Conservation (phyloP, 2,888 invertebrate species). For the Meiosimyza platycephala region DNA sequence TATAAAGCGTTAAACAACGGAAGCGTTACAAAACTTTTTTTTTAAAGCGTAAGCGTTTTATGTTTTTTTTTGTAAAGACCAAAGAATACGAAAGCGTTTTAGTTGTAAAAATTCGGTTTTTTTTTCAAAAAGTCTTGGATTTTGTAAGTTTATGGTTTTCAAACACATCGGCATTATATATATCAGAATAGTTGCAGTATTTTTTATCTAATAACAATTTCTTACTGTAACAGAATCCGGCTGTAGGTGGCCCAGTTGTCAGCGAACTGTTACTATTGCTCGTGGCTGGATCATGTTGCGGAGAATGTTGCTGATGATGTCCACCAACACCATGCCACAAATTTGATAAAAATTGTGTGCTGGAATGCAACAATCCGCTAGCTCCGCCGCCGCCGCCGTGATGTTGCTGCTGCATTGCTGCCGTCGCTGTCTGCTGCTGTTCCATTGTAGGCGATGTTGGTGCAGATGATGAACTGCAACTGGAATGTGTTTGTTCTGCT, state of each 20-base stretch:
- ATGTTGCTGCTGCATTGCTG: not conserved
- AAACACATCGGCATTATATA: not conserved
- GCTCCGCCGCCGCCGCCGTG: conserved; percentile 37
- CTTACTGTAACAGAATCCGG: conserved; percentile 43
- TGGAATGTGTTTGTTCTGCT: conserved; percentile 41
- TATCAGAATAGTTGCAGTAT: not conserved
- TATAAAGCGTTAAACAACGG: conserved; percentile 1
- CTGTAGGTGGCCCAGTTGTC: not conserved
- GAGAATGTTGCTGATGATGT: conserved; percentile 59
- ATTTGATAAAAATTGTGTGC: conserved; percentile 75
- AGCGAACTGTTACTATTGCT: conserved; percentile 37
- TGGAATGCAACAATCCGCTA: conserved; percentile 67
- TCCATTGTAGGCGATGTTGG: conserved; percentile 56
- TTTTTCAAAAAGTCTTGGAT: not conserved
- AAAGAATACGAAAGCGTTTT: conserved; percentile 3
- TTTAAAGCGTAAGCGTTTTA: not conserved
- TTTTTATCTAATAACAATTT: not conserved
- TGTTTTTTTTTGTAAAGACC: too few species aligned
- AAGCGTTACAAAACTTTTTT: not conserved
- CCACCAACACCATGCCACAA: conserved; percentile 71
- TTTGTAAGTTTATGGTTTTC: conserved; percentile 21
- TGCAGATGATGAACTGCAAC: conserved; percentile 50
- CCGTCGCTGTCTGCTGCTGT: conserved; percentile 1
- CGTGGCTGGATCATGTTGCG: conserved; percentile 8
- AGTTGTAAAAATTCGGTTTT: not conserved